Evolutionary conservation across 2,888 invertebrate species (phyloP), one percentile per base, ranked within the genome.

Genomic region (Papilio demoleus): DNA sequence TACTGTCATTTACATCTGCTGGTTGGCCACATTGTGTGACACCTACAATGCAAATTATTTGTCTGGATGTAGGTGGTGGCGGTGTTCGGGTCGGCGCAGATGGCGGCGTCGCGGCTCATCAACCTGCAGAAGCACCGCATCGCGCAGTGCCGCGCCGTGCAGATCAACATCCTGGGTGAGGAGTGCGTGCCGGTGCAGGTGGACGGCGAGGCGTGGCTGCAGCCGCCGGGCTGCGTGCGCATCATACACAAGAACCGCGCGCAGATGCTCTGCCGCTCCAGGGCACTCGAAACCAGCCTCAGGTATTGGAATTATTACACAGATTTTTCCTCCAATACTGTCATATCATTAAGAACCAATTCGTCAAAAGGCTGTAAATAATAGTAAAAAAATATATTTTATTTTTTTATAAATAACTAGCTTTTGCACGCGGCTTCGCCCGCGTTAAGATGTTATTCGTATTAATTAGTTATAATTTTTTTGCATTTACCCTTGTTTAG

Each of bases 151-250:
- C 96, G 98, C 76, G 97, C 97, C 45, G 97, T 99, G 2, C 98
- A 98, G 90, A 99, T 99, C 75, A 98, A 97, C 81, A 99, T 99
- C 78, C 92, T 98, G 76, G 99, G 97, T 19, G 96, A 97, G 60
- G 98, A 95, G 89, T 97, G 98, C 63, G 97, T 99, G 19, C 99
- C 99, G 0, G 97, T 99, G 65, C 97, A 97, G 91, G 99, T 99
- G 47, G 99, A 99, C 83, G 99, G 99, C 0, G 99, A 99, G 88
- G 99, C 99, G 1, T 99, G 99, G 99, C 94, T 99, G 47, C 99
- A 99, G 86, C 98, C 98, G 0, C 99, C 99, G 0, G 99, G 99
- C 42, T 97, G 98, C 84, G 98, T 99, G 75, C 94, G 98, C 67
- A 99, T 99, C 75, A 95, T 98, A 76, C 99, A 99, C 88, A 99